These are phyloP conservation scores for Sebastes minor DNA, from an alignment of 2,797 vertebrate genomes.

Conservation along the genomic window DNA sequence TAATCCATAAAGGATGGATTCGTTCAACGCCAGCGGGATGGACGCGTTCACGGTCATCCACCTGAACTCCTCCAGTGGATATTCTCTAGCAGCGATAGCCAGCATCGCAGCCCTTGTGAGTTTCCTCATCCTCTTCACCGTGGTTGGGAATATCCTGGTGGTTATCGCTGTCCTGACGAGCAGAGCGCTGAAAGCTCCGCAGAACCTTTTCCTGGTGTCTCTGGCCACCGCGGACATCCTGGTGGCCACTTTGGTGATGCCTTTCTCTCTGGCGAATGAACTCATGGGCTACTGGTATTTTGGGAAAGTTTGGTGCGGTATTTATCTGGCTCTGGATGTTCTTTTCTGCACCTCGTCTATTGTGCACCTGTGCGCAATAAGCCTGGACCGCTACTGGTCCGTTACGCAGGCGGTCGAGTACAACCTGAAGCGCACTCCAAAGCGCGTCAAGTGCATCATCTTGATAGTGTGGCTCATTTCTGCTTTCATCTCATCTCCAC, in stretches of 20 bases:
- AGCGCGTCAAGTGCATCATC: conserved; percentile 90
- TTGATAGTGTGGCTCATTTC: conserved; percentile 92
- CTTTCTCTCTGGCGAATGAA: conserved; percentile 94
- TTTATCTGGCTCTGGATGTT: conserved; percentile 94
- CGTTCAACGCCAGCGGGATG: conserved; percentile 72
- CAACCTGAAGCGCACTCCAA: conserved; percentile 91
- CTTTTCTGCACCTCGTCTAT: conserved; percentile 95
- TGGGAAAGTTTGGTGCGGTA: conserved; percentile 92
- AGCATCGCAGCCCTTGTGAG: conserved; percentile 87
- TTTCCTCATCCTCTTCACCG: conserved; percentile 91
- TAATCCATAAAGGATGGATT: conserved; percentile 64
- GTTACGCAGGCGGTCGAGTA: conserved; percentile 94
- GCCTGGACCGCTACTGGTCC: conserved; percentile 95
- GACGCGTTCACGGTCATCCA: conserved; percentile 72
- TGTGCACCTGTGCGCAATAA: conserved; percentile 94
- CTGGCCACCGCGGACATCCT: conserved; percentile 94
- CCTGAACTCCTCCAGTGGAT: conserved; percentile 79
- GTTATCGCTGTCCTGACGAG: conserved; percentile 92
- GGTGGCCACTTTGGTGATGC: conserved; percentile 94
- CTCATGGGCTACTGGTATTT: conserved; percentile 96
- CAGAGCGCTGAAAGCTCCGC: conserved; percentile 90
- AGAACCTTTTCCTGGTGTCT: conserved; percentile 95
- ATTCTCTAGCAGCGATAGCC: conserved; percentile 86
- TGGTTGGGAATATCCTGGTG: conserved; percentile 92
- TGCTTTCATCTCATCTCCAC: conserved; percentile 91